Conservation (phyloP, 2,888 invertebrate species). For the Griposia aprilina region DNA sequence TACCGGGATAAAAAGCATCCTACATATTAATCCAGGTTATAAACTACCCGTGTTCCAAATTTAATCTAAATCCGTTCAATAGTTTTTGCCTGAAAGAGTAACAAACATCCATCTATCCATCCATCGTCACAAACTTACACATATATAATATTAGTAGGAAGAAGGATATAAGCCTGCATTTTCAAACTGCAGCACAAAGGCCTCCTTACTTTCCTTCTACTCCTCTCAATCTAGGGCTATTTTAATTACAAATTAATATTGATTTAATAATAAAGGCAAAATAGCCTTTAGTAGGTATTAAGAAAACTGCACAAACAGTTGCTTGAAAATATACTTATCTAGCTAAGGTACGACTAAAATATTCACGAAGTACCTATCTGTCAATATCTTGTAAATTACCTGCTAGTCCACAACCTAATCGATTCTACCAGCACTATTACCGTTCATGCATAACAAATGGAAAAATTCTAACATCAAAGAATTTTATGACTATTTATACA, state of each 20-base stretch:
- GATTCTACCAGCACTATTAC: slow-evolving; percentile 37
- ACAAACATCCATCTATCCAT: too few species aligned
- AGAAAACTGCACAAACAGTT: slow-evolving; percentile 1
- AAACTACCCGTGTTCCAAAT: too few species aligned
- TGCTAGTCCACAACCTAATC: slow-evolving; percentile 19
- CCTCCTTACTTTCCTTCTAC: not conserved
- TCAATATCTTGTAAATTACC: slow-evolving; percentile 23
- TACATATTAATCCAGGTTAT: too few species aligned
- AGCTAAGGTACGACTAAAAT: not conserved
- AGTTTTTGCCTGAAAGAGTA: too few species aligned
- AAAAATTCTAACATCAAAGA: slow-evolving; percentile 49
- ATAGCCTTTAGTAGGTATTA: not conserved
- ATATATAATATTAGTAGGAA: too few species aligned
- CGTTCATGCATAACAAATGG: slow-evolving; percentile 52
- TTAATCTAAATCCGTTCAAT: too few species aligned
- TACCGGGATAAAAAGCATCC: too few species aligned
- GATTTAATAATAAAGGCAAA: not conserved
- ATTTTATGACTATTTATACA: slow-evolving; percentile 33
- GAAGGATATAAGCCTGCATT: not conserved
- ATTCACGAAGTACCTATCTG: slow-evolving; percentile 15
- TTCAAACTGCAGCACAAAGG: not conserved
- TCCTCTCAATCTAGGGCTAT: not conserved
- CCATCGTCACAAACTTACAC: too few species aligned
- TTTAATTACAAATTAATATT: not conserved
- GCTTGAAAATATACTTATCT: not conserved